phyloP scores from a whole-genome alignment of 2,113 vertebrate species.

The Thermophis baileyi region DNA sequence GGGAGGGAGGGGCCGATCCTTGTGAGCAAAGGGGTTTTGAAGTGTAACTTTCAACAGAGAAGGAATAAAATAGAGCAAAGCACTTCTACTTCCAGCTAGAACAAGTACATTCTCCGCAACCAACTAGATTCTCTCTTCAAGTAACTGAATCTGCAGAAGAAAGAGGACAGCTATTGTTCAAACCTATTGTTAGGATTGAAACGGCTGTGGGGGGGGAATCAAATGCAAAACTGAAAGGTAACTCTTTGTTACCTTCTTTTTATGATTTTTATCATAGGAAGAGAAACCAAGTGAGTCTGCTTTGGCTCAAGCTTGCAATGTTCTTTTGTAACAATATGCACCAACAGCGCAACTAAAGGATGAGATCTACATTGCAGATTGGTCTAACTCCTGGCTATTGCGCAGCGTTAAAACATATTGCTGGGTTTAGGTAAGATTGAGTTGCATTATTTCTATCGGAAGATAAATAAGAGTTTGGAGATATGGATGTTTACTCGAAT shows the following conservation, averaged over 20 bases:
- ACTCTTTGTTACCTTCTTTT: too few species aligned
- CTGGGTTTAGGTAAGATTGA: background rate
- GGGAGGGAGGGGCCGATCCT: background rate
- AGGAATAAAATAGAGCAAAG: background rate
- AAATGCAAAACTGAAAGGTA: background rate
- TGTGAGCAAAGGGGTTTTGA: background rate
- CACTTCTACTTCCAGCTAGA: background rate
- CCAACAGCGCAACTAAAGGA: background rate
- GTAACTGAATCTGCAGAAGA: background rate
- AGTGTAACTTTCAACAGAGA: background rate
- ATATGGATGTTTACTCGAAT: background rate
- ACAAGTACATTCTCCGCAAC: background rate
- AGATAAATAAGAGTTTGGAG: background rate
- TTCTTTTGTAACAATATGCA: background rate
- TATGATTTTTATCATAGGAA: background rate
- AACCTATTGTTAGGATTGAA: background rate
- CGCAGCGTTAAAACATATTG: too few species aligned
- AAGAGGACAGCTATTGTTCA: background rate
- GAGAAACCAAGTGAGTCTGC: background rate
- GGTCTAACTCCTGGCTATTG: background rate
- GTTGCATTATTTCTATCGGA: background rate
- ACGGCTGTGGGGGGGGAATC: background rate
- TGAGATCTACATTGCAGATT: background rate
- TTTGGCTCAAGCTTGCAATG: background rate
- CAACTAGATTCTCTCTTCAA: background rate